Evolutionary conservation across 2,797 vertebrate species (phyloP), one percentile per base, ranked within the genome.

Genomic region (Diglossa cyanea): DNA sequence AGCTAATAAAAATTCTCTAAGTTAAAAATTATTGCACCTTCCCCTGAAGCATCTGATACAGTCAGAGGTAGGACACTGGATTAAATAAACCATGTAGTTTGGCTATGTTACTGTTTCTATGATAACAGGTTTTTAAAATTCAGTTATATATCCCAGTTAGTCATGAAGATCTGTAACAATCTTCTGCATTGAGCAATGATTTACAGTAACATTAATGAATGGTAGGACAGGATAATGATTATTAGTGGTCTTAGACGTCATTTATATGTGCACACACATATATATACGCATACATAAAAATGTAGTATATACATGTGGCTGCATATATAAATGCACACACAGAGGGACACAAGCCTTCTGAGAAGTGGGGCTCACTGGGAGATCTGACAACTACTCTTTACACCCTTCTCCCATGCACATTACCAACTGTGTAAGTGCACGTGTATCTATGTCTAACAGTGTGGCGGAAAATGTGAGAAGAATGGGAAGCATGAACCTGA

Each of bases 1-100:
- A 94, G 44, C 13, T 66, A 89, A 76, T 24, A 33, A 77, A 77
- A 90, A 61, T 62, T 75, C 39, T 51, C 17, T 74, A 40, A 23
- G 11, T 48, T 75, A 72, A 31, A 84, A 75, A 84, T 78, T 83
- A 93, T 87, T 95, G 84, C 82, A 96, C 31, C 95, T 96, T 94
- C 93, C 83, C 82, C 86, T 92, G 88, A 94, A 94, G 75, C 50
- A 85, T 94, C 50, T 78, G 77, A 83, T 74, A 66, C 65, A 88
- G 51, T 76, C 89, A 93, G 89, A 93, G 91, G 93, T 76, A 94
- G 76, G 93, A 94, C 39, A 42, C 33, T 48, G 70, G 40, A 65
- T 86, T 91, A 88, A 96, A 95, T 67, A 87, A 90, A 86, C 23
- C 37, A 37, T 6, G 6, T 30, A 37, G 19, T 75, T 90, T 83